Percentiles rank a stretch among this genome's conserved stretches.
phyloP scores from a whole-genome alignment of 2,888 invertebrate genomes.

The Aquatica leii region DNA sequence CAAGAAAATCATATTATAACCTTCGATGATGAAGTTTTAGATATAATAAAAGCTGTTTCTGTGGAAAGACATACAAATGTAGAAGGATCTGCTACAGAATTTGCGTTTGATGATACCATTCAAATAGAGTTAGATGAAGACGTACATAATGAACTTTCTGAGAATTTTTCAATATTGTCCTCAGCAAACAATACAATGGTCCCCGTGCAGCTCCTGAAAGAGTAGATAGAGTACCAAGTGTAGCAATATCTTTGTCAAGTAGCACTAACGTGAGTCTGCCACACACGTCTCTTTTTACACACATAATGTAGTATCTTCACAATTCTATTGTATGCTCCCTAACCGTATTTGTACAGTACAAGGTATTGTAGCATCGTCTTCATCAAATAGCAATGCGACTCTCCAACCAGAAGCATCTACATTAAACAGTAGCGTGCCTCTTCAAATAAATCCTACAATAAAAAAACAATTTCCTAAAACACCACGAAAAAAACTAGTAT shows the following conservation, averaged over 20 bases:
- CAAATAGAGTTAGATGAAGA: not conserved
- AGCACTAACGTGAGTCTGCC: too few species aligned
- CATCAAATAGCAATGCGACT: conserved; percentile 4
- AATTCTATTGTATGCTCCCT: not conserved
- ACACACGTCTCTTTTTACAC: not conserved
- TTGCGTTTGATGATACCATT: conserved; percentile 4
- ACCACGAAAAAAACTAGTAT: conserved; percentile 1
- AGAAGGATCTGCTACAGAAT: conserved; percentile 4
- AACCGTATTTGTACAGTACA: not conserved
- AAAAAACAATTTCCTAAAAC: conserved; percentile 2
- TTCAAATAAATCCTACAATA: not conserved
- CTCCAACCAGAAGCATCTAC: not conserved
- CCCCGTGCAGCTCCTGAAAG: too few species aligned
- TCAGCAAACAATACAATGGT: not conserved
- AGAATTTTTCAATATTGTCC: not conserved
- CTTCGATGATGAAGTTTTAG: not conserved
- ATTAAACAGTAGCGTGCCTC: not conserved
- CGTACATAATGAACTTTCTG: not conserved
- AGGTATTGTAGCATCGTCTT: not conserved
- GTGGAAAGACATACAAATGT: conserved; percentile 4
- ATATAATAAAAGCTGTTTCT: conserved; percentile 5
- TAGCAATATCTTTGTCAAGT: too few species aligned
- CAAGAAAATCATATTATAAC: not conserved
- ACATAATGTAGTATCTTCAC: not conserved
- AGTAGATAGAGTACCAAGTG: too few species aligned